phyloP scores from a whole-genome alignment of 2,797 vertebrate species.

The Spinibarbus caldwelli region DNA sequence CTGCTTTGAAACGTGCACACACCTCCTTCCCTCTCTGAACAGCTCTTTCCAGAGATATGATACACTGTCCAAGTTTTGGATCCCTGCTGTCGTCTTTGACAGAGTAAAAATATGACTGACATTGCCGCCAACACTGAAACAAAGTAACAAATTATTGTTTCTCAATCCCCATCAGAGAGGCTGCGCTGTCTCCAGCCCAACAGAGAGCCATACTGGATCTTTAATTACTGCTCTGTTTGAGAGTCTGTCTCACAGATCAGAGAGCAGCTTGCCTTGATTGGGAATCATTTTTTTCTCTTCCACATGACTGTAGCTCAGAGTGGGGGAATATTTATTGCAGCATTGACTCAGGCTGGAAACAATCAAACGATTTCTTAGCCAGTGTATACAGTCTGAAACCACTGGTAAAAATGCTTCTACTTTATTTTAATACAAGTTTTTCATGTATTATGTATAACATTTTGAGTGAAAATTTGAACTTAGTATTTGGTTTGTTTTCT shows the following conservation, averaged over 20 bases:
- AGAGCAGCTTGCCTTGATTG: slow-evolving; percentile 6
- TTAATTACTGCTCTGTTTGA: slow-evolving; percentile 66
- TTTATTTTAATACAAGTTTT: not conserved
- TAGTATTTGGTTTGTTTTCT: not conserved
- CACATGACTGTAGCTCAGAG: slow-evolving; percentile 17
- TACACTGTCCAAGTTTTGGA: slow-evolving; percentile 34
- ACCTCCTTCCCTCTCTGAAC: slow-evolving; percentile 1
- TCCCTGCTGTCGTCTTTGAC: slow-evolving; percentile 36
- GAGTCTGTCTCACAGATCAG: slow-evolving; percentile 33
- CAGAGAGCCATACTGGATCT: slow-evolving; percentile 51
- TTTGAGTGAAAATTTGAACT: not conserved
- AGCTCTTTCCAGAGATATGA: not conserved
- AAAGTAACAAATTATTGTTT: slow-evolving; percentile 52
- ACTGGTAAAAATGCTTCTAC: not conserved
- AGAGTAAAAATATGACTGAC: slow-evolving; percentile 42
- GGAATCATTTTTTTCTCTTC: slow-evolving; percentile 9
- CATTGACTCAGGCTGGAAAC: not conserved
- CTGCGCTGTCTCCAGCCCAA: slow-evolving; percentile 54
- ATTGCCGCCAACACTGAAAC: slow-evolving; percentile 49
- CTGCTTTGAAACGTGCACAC: slow-evolving; percentile 52
- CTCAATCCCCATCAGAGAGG: slow-evolving; percentile 37
- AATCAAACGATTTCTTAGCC: not conserved
- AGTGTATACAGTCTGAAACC: not conserved
- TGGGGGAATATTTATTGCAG: slow-evolving; percentile 19
- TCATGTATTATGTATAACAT: not conserved